Conservation (phyloP, 2,888 invertebrate species). For the Adineta ricciae region DNA sequence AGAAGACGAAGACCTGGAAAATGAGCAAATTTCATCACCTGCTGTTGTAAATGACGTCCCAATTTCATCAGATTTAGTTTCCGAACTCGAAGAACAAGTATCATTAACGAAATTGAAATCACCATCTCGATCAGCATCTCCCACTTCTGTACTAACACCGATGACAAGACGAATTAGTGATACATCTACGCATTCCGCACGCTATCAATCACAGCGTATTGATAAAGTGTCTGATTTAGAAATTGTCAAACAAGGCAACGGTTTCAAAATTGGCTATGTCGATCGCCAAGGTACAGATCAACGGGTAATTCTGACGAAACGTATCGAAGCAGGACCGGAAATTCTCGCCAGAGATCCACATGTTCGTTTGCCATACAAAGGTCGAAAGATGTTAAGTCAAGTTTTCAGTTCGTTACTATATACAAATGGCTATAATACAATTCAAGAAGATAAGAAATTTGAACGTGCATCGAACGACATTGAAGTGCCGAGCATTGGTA, state of each 20-base stretch:
- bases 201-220: neutral
- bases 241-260: constrained; percentile 4
- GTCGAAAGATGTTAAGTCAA: constrained; percentile 7
- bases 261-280: constrained; percentile 17
- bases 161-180: neutral
- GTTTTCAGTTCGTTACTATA: neutral
- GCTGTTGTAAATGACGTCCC: neutral
- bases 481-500: neutral
- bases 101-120: neutral
- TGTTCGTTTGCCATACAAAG: constrained; percentile 18
- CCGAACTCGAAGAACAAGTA: neutral
- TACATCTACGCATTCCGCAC: neutral
- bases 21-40: neutral
- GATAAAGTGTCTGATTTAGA: constrained; percentile 5
- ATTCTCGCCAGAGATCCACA: neutral
- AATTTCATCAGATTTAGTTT: neutral
- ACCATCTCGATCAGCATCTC: neutral
- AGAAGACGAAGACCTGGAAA: neutral
- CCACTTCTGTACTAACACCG: neutral
- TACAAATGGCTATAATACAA: neutral
- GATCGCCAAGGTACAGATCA: constrained; percentile 20
- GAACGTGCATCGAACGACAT: neutral
- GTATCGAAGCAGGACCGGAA: neutral
- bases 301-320: constrained; percentile 12
- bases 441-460: constrained; percentile 17